Evolutionary conservation across 2,113 vertebrate species (phyloP).

Genomic region (Colinus virginianus): DNA sequence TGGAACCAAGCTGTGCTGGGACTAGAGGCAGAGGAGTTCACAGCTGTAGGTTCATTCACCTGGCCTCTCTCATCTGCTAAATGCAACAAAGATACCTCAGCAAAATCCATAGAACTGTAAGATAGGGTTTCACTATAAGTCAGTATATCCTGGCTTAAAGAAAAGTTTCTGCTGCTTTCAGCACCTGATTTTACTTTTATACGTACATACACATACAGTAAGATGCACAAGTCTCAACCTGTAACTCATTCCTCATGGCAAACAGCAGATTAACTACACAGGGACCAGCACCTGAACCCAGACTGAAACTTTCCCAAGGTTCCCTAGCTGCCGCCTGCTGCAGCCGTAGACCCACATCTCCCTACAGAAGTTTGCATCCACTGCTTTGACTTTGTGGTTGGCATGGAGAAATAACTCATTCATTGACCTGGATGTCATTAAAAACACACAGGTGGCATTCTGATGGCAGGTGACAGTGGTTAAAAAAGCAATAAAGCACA

Average conservation of each 20-base stretch:
- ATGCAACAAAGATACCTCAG: background rate
- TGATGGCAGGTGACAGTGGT: background rate
- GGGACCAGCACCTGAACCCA: background rate
- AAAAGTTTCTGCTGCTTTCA: background rate
- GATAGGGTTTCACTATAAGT: background rate
- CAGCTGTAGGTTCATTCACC: background rate
- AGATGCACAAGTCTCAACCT: background rate
- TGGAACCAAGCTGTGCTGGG: background rate
- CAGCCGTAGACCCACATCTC: background rate
- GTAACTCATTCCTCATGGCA: background rate
- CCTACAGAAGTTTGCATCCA: background rate
- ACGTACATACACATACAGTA: fast-evolving
- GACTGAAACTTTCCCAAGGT: background rate
- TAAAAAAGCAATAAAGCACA: background rate
- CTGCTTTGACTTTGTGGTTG: background rate
- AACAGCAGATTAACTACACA: background rate
- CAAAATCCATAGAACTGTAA: background rate
- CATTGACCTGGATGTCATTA: constrained; percentile 25
- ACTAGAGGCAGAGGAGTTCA: background rate
- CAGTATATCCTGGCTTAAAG: background rate
- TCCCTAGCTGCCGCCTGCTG: background rate
- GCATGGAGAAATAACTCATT: constrained; percentile 6
- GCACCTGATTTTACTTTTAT: background rate
- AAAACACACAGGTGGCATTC: background rate
- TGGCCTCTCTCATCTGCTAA: background rate